Conservation (phyloP, 2,888 invertebrate genomes). For the Caenorhabditis wallacei region DNA sequence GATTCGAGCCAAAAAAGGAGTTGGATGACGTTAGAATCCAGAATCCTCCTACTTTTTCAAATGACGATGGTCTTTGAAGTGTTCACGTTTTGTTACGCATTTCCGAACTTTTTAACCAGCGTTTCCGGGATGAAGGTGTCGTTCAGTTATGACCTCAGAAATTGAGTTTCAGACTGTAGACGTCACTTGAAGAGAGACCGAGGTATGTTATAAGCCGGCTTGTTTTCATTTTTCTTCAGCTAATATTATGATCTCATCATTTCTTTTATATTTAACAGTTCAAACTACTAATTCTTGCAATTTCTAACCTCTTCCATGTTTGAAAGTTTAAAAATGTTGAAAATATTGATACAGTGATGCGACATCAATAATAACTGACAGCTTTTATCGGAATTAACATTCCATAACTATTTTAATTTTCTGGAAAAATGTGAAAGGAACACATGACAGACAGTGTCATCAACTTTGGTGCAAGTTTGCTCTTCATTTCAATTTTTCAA, state of each 20-base stretch:
- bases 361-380: background rate
- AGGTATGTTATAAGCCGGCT: background rate
- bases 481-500: background rate
- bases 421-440: slow-evolving; percentile 19
- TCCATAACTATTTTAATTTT: slow-evolving; percentile 29
- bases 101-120: slow-evolving; percentile 25
- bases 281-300: no score
- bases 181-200: slow-evolving; percentile 7
- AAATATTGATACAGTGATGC: background rate
- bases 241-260: background rate
- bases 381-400: slow-evolving; percentile 19
- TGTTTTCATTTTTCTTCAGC: background rate
- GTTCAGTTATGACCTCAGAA: background rate
- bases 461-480: slow-evolving; percentile 8
- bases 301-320: no score
- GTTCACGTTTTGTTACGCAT: slow-evolving; percentile 35
- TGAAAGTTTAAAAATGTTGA: background rate
- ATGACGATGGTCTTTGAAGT: slow-evolving; percentile 51
- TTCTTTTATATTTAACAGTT: no score
- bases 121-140: slow-evolving; percentile 2
- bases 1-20: background rate
- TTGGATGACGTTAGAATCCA: slow-evolving; percentile 46
- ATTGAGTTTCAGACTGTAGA: slow-evolving; percentile 16
- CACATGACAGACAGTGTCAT: slow-evolving; percentile 24
- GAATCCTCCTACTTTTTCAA: slow-evolving; percentile 28